Conservation (phyloP, 2,888 invertebrate genomes). For the Halictus ligatus region DNA sequence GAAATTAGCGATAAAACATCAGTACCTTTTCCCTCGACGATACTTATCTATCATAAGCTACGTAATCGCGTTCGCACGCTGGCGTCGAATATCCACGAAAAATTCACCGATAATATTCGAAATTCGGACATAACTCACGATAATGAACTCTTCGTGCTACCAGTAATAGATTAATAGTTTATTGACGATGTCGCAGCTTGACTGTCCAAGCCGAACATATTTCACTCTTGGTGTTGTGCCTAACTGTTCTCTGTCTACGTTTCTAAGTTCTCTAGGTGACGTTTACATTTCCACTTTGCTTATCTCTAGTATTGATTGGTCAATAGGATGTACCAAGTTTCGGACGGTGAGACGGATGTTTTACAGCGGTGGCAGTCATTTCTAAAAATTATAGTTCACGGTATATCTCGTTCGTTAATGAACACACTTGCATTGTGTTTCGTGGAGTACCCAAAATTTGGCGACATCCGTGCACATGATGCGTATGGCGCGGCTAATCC, state of each 20-base stretch:
- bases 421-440: neutral
- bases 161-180: neutral
- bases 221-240: neutral
- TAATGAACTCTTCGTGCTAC: neutral
- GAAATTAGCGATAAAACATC: constrained; percentile 14
- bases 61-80: constrained; percentile 15
- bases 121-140: neutral
- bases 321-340: constrained; percentile 13
- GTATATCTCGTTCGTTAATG: neutral
- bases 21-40: neutral
- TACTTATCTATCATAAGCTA: constrained; percentile 34
- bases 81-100: constrained; percentile 22
- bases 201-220: neutral
- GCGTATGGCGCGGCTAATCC: neutral
- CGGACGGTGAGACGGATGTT: constrained; percentile 11
- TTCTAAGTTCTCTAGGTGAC: neutral
- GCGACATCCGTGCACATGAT: neutral
- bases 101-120: neutral
- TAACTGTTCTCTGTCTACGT: neutral
- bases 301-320: constrained; percentile 9
- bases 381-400: neutral
- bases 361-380: constrained; percentile 34
- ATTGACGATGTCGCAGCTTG: neutral
- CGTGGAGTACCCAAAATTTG: neutral
- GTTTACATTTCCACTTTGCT: neutral